Evolutionary conservation across 2,797 vertebrate species (phyloP), one percentile per base, ranked within the genome.

Genomic region (Bradypodion pumilum): DNA sequence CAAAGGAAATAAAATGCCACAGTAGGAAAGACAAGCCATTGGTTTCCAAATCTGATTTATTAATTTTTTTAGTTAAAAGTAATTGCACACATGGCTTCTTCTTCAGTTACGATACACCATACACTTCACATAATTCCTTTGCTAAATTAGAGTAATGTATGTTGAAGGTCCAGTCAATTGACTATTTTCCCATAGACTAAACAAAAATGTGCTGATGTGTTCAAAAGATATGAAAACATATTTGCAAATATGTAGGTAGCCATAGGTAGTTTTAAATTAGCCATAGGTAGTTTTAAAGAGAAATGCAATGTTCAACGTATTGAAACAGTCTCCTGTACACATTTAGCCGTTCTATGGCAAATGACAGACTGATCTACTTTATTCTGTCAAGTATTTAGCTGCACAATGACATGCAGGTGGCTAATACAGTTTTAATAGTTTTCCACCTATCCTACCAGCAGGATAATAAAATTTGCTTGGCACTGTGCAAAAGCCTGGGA

Each of bases 401-500:
- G 25, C 46, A 52, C 13, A 13, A 66, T 76, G 73, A n/a, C 73
- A 68, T 68, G 62, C 46, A 75, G 46, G 62, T 68, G 27, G 62
- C 46, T 76, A 66, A 83, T 76, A 74, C 46, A 59, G 44, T 62
- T 68, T 56, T 74, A 65, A 82, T 82, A 63, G 74, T 74, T 74
- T 83, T 42, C 46, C n/a, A 56, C 19, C 25, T 76, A 76, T 42
- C 62, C 35, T 76, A 63, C 42, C 46, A 65, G 65, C 42, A 74
- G 0, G 32, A 56, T 37, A 76, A 37, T 68, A 56, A n/a, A 76
- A 68, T 75, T 76, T 29, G 75, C 66, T 76, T 83, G 32, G 68
- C 65, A 65, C 60, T 76, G 73, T 83, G 73, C 81, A 68, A 76
- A 83, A 83, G 81, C 62, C 27, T 56, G 37, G 37, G 65, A 68